A percentile compares a stretch with the other conserved stretches of the same genome.
Evolutionary conservation across 2,113 vertebrate species (phyloP).

Genomic region (Bubalus kerabau): DNA sequence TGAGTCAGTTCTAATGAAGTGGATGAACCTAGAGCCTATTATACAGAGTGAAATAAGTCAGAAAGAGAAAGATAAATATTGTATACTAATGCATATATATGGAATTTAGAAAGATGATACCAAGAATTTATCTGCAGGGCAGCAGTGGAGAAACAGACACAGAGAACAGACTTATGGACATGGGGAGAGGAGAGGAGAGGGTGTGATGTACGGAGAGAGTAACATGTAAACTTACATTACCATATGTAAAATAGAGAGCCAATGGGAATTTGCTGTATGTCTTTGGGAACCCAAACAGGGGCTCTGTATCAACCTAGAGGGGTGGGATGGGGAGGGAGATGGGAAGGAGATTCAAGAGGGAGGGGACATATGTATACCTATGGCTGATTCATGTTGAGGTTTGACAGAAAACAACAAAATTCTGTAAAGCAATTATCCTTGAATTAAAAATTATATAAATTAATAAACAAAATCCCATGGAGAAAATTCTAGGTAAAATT

Average conservation of each 20-base stretch:
- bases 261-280: neutral
- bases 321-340: neutral
- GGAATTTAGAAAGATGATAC: neutral
- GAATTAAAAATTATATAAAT: neutral
- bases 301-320: neutral
- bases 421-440: neutral
- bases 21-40: neutral
- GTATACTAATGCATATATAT: neutral
- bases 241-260: neutral
- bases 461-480: neutral
- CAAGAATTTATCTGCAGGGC: neutral
- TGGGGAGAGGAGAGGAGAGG: neutral
- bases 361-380: neutral
- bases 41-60: neutral
- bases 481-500: neutral
- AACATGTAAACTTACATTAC: neutral
- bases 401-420: neutral
- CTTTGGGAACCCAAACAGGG: neutral
- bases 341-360: neutral
- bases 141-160: neutral
- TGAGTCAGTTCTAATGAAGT: neutral
- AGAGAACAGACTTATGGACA: neutral
- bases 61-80: neutral
- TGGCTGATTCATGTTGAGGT: neutral
- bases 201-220: neutral